Conservation (phyloP, 1,140 invertebrate genomes). For the Drosophila baimaii region DNA sequence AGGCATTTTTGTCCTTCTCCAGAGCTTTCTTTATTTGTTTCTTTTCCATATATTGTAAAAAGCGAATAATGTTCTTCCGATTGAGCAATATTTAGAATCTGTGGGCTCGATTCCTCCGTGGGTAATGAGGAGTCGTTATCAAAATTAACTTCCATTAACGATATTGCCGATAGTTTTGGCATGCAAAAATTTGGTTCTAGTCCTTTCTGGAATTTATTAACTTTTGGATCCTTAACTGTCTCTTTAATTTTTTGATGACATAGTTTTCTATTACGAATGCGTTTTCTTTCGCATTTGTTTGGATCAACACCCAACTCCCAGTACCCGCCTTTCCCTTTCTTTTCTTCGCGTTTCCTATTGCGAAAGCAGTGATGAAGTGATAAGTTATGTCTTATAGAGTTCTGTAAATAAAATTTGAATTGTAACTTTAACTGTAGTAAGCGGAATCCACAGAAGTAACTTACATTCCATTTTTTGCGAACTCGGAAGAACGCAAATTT, state of each 20-base stretch:
- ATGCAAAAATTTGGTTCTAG: not conserved
- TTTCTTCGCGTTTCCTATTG: constrained; percentile 80
- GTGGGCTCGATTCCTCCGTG: not conserved
- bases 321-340: constrained; percentile 79
- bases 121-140: not conserved
- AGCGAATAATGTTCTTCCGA: not conserved
- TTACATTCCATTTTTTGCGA: constrained; percentile 83
- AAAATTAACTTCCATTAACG: constrained; percentile 7
- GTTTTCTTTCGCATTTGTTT: constrained; percentile 77
- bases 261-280: constrained; percentile 76
- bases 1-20: constrained; percentile 24
- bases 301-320: constrained; percentile 81
- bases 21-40: constrained; percentile 54
- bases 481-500: constrained; percentile 81
- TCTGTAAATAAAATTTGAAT: constrained; percentile 55
- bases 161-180: not conserved
- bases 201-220: not conserved
- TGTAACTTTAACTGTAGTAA: not conserved
- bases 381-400: constrained; percentile 82
- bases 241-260: constrained; percentile 25
- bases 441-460: constrained; percentile 11
- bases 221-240: not conserved
- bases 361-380: constrained; percentile 83
- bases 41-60: constrained; percentile 2
- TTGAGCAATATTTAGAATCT: constrained; percentile 1